phyloP scores from a whole-genome alignment of 2,797 vertebrate genomes.

The Botia almorhae region DNA sequence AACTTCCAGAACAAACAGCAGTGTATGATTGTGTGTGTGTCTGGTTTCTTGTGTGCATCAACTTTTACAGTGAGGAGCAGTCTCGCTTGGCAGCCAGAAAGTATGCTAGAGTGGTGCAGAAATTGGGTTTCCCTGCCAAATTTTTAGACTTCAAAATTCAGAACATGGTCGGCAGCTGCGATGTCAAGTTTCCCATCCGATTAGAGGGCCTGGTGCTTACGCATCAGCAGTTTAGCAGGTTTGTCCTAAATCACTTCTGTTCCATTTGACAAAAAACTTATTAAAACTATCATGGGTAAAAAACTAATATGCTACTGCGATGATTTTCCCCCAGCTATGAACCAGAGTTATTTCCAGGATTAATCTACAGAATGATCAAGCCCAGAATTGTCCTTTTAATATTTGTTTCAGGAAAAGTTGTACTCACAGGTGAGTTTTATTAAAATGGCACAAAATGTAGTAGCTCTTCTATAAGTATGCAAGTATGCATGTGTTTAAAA shows the following conservation, averaged over 20 bases:
- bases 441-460: neutral
- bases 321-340: slow-evolving; percentile 85
- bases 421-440: slow-evolving; percentile 91
- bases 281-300: neutral
- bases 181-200: slow-evolving; percentile 98
- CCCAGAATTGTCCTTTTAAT: slow-evolving; percentile 98
- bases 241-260: slow-evolving; percentile 3
- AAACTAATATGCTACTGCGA: neutral
- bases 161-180: slow-evolving; percentile 99
- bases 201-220: slow-evolving; percentile 96
- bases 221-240: slow-evolving; percentile 99
- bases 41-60: slow-evolving; percentile 2
- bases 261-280: neutral
- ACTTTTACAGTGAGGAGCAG: slow-evolving; percentile 89
- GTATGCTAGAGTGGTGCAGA: slow-evolving; percentile 97
- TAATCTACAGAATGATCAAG: slow-evolving; percentile 99
- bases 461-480: neutral
- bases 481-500: neutral
- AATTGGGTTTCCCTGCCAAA: slow-evolving; percentile 97
- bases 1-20: neutral
- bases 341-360: slow-evolving; percentile 96
- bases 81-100: slow-evolving; percentile 97
- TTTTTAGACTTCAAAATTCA: slow-evolving; percentile 99
- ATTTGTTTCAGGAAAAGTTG: slow-evolving; percentile 99
- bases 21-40: neutral